Percentiles rank a stretch among this genome's conserved stretches.
Conservation (phyloP, 1,140 invertebrate genomes). For the Camponotus pennsylvanicus region DNA sequence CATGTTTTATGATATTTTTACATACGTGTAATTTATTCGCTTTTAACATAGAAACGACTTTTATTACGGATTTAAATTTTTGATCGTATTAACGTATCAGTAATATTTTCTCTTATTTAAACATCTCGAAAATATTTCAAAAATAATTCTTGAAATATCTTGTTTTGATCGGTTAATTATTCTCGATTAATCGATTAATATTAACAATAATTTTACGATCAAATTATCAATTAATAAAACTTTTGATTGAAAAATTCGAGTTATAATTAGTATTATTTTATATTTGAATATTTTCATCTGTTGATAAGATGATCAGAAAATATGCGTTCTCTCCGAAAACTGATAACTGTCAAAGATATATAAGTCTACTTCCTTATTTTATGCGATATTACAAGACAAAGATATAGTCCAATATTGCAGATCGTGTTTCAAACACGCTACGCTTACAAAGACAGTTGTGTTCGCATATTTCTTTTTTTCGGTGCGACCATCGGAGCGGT, state of each 20-base stretch:
- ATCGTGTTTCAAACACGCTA: slow-evolving; percentile 10
- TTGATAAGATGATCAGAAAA: background rate
- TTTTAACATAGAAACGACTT: background rate
- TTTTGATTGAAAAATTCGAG: background rate
- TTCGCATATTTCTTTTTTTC: slow-evolving; percentile 48
- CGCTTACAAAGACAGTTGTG: slow-evolving; percentile 52
- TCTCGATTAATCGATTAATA: background rate
- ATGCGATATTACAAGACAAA: slow-evolving; percentile 3
- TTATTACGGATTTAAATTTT: background rate
- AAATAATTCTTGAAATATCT: background rate
- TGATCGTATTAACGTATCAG: background rate
- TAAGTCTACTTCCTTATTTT: slow-evolving; percentile 27
- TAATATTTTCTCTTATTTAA: background rate
- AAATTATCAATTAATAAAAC: background rate
- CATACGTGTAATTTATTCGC: background rate
- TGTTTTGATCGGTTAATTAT: background rate
- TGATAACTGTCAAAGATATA: slow-evolving; percentile 1
- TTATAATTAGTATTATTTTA: background rate
- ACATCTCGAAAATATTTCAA: background rate
- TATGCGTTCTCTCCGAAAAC: background rate
- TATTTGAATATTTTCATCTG: background rate
- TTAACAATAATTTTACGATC: background rate
- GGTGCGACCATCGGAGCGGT: slow-evolving; percentile 41
- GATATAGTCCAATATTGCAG: slow-evolving; percentile 16
- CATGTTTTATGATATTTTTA: background rate